These are phyloP conservation scores for Hypsibius dujardini DNA, from an alignment of 1,140 invertebrate species.

Conservation along the genomic window DNA sequence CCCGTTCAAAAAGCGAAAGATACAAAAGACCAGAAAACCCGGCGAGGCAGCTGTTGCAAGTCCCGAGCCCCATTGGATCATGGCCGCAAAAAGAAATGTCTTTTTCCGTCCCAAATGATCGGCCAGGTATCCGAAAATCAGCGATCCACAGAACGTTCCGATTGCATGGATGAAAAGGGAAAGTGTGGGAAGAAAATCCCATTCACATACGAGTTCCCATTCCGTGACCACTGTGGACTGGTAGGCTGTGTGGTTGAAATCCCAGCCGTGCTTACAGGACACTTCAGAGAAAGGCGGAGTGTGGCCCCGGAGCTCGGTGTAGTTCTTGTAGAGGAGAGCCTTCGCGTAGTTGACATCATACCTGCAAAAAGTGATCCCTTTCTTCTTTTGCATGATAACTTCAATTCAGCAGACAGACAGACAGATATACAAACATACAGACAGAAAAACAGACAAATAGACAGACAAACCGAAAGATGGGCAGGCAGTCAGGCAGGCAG, in stretches of 20 bases:
- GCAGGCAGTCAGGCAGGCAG: too few relatives aligned
- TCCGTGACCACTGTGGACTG: slow-evolving; percentile 29
- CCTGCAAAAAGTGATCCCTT: too few relatives aligned
- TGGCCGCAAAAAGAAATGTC: slow-evolving; percentile 27
- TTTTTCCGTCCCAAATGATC: slow-evolving; percentile 32
- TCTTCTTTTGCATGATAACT: too few relatives aligned
- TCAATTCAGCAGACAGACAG: too few relatives aligned
- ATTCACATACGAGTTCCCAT: slow-evolving; percentile 59
- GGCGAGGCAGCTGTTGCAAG: slow-evolving; percentile 27
- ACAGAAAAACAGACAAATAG: too few relatives aligned
- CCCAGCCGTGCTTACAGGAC: slow-evolving; percentile 3
- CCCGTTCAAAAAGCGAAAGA: slow-evolving; percentile 57
- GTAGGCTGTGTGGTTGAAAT: slow-evolving; percentile 11
- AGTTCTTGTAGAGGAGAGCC: too few relatives aligned
- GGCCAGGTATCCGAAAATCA: slow-evolving; percentile 53
- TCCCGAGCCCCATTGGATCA: slow-evolving; percentile 25
- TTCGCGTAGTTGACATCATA: too few relatives aligned
- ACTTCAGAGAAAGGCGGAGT: too few relatives aligned
- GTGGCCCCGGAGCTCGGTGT: too few relatives aligned
- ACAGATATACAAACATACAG: too few relatives aligned
- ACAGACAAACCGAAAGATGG: too few relatives aligned
- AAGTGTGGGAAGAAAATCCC: slow-evolving; percentile 49
- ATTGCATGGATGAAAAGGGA: slow-evolving; percentile 53
- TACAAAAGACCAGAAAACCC: slow-evolving; percentile 61
- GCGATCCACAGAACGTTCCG: slow-evolving; percentile 59